phyloP scores from a whole-genome alignment of 2,888 invertebrate genomes.

The Pycnomerus fuliginosus region DNA sequence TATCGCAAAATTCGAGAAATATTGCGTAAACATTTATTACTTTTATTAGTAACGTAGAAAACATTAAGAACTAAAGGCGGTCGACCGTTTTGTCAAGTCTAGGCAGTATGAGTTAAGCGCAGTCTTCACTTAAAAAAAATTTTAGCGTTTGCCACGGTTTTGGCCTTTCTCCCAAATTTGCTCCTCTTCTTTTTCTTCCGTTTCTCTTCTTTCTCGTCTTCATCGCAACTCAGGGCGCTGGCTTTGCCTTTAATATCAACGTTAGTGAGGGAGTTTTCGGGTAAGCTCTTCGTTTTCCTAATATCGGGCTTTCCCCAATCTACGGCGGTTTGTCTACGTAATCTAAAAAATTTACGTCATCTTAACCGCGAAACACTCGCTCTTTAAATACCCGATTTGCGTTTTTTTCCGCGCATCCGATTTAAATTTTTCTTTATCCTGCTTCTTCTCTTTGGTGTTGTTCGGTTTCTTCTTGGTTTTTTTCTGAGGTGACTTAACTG shows the following conservation, averaged over 20 bases:
- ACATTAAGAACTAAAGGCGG: too few relatives aligned
- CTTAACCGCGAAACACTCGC: too few relatives aligned
- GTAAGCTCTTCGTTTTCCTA: constrained; percentile 42
- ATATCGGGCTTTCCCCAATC: constrained; percentile 29
- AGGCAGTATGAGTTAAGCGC: constrained; percentile 33
- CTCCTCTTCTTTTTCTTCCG: constrained; percentile 44
- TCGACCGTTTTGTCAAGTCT: constrained; percentile 37
- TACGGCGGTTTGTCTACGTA: constrained; percentile 38
- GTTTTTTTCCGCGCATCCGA: constrained; percentile 9
- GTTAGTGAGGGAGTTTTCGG: constrained; percentile 32
- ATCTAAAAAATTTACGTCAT: constrained; percentile 32
- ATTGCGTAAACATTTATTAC: too few relatives aligned
- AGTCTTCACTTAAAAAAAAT: constrained; percentile 31
- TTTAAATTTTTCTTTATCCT: neutral
- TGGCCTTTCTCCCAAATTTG: constrained; percentile 44
- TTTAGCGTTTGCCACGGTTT: constrained; percentile 35
- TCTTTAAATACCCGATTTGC: constrained; percentile 25
- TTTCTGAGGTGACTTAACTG: neutral
- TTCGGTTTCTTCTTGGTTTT: neutral
- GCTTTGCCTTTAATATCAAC: constrained; percentile 20
- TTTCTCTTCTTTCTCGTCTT: constrained; percentile 28
- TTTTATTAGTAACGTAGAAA: too few relatives aligned
- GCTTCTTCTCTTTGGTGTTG: constrained; percentile 1
- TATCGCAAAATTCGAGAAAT: too few relatives aligned
- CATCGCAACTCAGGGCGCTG: constrained; percentile 28